Evolutionary conservation across 1,140 invertebrate species (phyloP), one percentile per base, ranked within the genome.

Genomic region (Camponotus floridanus): DNA sequence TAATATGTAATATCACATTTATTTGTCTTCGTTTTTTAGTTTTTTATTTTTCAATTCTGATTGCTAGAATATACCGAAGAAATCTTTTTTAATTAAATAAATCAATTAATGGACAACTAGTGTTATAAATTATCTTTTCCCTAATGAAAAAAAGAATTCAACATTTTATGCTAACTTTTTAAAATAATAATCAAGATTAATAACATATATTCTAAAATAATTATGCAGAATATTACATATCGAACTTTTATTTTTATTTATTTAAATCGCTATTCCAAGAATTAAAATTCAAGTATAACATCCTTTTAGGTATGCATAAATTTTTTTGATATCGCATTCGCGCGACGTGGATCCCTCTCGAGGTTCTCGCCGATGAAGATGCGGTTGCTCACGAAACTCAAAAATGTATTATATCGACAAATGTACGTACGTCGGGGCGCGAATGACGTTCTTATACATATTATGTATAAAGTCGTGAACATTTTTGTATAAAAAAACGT

Each of bases 401-500:
- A 88, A 88, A 91, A 88, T 94, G 93, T 94, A 94, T 93, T 94
- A 93, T 93, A 94, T 68, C 85, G 86, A 91, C 55, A 86, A 76
- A 65, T 86, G 65, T 57, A 74, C 57, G 73, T 86, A 86, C 87
- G 87, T 88, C 79, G 88, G 71, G 84, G 73, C 70, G 87, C 79
- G 87, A 91, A 81, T 90, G 88, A 92, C 88, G 91, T 89, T 83
- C 79, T 90, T 92, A 93, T 92, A 93, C 89, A 93, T 91, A 90
- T 91, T 91, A 91, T 93, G 91, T 93, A 93, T 91, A 94, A 94
- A 94, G 88, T 92, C 89, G 86, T 91, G 91, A 93, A 93, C 86
- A 93, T 92, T 93, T 94, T 94, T 94, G 91, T 93, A 93, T 93
- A 93, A 94, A 93, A 64, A 73, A 7, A 92, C 88, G 80, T 94